These are phyloP conservation scores for Rhabdomys pumilio DNA, from an alignment of 2,797 vertebrate genomes.

Conservation along the genomic window DNA sequence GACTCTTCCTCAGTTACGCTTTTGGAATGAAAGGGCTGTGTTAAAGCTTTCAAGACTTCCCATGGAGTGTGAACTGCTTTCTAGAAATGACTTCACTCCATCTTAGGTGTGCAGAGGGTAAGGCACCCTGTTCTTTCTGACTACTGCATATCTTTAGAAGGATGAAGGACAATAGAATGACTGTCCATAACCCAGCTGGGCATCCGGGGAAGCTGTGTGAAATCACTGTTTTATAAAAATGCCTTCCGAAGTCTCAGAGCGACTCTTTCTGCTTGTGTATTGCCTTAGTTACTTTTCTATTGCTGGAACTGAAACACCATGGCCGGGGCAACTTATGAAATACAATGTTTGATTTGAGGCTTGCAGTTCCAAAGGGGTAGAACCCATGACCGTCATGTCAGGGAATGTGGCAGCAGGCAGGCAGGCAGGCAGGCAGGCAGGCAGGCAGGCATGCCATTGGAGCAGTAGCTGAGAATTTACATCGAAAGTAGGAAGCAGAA, in stretches of 20 bases:
- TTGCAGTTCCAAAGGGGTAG: background rate
- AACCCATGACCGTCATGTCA: background rate
- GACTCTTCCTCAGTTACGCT: background rate
- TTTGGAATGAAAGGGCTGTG: background rate
- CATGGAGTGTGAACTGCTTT: background rate
- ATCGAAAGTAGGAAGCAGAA: background rate
- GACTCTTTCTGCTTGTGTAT: background rate
- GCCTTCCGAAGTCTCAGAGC: background rate
- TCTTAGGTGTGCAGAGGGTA: background rate
- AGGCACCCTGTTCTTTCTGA: background rate
- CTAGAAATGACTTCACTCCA: background rate
- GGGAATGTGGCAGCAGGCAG: background rate
- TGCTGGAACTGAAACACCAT: background rate
- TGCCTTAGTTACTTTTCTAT: background rate
- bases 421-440: background rate
- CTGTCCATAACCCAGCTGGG: background rate
- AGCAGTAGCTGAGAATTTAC: background rate
- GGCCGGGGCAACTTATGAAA: background rate
- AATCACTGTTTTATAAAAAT: slow-evolving; percentile 49
- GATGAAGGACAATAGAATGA: background rate
- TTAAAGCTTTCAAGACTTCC: slow-evolving; percentile 54
- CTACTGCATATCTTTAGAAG: slow-evolving; percentile 39
- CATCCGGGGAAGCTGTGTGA: background rate
- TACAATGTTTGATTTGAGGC: background rate
- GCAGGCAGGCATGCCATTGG: background rate